A percentile compares a stretch with the other conserved stretches of the same genome.
Evolutionary conservation across 2,113 vertebrate species (phyloP).

Genomic region (Arothron firmamentum): DNA sequence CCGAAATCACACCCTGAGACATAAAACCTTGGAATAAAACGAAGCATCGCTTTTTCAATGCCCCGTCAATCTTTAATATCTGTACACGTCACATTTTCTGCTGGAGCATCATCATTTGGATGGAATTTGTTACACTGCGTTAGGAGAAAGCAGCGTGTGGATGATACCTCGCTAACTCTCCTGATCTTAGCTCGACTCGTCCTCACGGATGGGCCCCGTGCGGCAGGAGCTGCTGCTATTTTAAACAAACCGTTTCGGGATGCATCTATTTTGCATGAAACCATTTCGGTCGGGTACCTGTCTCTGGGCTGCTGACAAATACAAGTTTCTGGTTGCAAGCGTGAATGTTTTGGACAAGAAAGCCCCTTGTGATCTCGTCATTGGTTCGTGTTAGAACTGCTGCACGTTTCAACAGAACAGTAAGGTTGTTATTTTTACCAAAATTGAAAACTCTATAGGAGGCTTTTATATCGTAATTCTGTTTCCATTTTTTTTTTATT

Average conservation of each 20-base stretch:
- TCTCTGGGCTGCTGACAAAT: conserved; percentile 59
- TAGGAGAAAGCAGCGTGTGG: conserved; percentile 30
- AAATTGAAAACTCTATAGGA: too few species aligned
- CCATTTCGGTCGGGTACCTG: conserved; percentile 60
- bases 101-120: conserved; percentile 60
- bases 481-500: conserved; percentile 7
- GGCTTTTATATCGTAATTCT: not conserved
- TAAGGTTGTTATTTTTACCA: too few species aligned
- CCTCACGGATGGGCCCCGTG: conserved; percentile 34
- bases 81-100: conserved; percentile 57
- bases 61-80: conserved; percentile 67
- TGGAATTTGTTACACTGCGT: conserved; percentile 50
- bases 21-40: conserved; percentile 44
- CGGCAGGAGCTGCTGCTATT: conserved; percentile 65
- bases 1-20: conserved; percentile 25
- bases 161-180: conserved; percentile 61
- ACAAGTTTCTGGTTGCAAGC: conserved; percentile 39
- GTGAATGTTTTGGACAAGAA: conserved; percentile 35
- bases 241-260: conserved; percentile 67
- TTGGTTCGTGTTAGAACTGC: not conserved
- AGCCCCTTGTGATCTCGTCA: conserved; percentile 14
- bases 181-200: conserved; percentile 51
- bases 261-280: conserved; percentile 70
- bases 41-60: conserved; percentile 39
- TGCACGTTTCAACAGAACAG: too few species aligned